Evolutionary conservation across 2,113 vertebrate species (phyloP), one percentile per base, ranked within the genome.

Genomic region (Pandion haliaetus): DNA sequence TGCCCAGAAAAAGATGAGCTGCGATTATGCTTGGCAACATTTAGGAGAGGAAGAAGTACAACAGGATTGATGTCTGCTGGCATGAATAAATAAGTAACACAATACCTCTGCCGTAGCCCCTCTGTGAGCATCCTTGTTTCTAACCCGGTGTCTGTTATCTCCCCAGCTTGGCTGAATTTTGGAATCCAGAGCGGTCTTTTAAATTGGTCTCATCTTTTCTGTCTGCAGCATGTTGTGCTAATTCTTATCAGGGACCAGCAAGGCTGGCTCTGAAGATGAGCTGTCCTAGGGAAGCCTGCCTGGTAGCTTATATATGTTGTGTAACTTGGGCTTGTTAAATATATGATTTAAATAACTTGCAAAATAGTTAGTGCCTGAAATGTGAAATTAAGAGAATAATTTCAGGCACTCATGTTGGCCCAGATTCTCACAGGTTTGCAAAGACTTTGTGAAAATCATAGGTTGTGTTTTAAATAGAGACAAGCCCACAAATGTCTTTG

Each of bases 61-160:
- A 52, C 50, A 52, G 83, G 81, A 92, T 73, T 92, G 88, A 86
- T 96, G 78, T 83, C 71, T 93, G 86, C 74, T 86, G 76, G 70
- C 0, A 1, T 19, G 50, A 58, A 57, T 65, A 85, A 94, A 81
- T 90, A 95, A 88, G 77, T 92, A 88, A 88, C 57, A 66, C 55
- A 54, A 15, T 58, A 45, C 25, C 31, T 94, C 90, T 85, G 86
- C 77, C 42, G 80, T 34, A 72, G 82, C 34, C 40, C 26, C 20
- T 34, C 49, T 0, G 0, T 49, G 80, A 86, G 45, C 86, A 50
- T n/a, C 86, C 44, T 65, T 23, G 50, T 82, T 88, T 92, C 80
- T 86, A 96, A 1, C 17, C 16, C n/a, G 7, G 2, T 55, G 59
- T 38, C 91, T 95, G 59, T 78, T 79, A 42, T 82, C 80, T 90